Conservation (phyloP, 2,888 invertebrate species). For the Maniola hyperantus region DNA sequence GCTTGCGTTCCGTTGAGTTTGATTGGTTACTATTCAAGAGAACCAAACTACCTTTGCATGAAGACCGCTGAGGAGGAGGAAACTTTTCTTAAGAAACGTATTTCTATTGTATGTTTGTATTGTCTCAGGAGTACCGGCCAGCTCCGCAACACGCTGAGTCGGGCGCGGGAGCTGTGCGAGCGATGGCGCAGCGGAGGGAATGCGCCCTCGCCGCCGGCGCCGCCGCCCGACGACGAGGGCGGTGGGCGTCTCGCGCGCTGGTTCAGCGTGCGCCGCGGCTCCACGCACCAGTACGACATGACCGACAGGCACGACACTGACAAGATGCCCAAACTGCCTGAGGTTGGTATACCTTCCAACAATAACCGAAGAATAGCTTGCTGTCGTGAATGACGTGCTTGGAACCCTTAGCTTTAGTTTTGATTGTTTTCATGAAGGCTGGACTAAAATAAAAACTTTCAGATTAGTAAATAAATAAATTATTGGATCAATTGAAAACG, state of each 20-base stretch:
- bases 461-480: too few relatives aligned
- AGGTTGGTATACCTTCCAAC: constrained; percentile 80
- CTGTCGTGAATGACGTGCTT: too few relatives aligned
- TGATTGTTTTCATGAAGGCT: too few relatives aligned
- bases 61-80: too few relatives aligned
- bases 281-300: constrained; percentile 91
- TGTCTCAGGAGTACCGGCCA: constrained; percentile 87
- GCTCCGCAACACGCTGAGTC: constrained; percentile 90
- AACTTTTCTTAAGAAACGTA: too few relatives aligned
- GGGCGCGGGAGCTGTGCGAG: constrained; percentile 92
- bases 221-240: constrained; percentile 83
- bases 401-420: too few relatives aligned
- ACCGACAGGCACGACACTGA: constrained; percentile 68
- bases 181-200: constrained; percentile 85
- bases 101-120: not conserved
- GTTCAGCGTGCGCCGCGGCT: constrained; percentile 93
- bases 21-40: too few relatives aligned
- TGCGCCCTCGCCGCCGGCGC: constrained; percentile 58
- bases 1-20: too few relatives aligned
- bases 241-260: constrained; percentile 91
- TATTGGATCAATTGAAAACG: not conserved
- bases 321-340: constrained; percentile 91
- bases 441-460: too few relatives aligned
- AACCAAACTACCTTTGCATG: too few relatives aligned
- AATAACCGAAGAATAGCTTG: too few relatives aligned